phyloP scores from a whole-genome alignment of 2,797 vertebrate genomes.

The Halcyon chelicuti region DNA sequence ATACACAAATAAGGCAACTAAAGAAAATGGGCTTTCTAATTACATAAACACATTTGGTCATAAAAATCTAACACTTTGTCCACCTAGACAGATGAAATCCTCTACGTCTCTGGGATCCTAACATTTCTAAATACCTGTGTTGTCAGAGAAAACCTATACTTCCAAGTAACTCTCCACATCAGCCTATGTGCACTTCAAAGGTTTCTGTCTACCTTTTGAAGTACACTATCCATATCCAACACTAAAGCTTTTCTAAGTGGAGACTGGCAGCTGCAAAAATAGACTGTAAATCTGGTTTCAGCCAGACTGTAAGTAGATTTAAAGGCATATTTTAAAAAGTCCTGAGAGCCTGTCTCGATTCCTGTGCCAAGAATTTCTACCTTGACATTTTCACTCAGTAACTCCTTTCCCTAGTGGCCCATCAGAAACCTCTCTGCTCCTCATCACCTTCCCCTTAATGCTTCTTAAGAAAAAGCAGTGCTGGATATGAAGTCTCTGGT shows the following conservation, averaged over 20 bases:
- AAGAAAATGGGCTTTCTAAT: neutral
- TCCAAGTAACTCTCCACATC: neutral
- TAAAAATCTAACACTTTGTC: neutral
- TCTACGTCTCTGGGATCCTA: neutral
- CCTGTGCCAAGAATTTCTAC: constrained; percentile 56
- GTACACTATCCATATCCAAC: constrained; percentile 13
- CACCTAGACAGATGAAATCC: neutral
- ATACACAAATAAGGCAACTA: neutral
- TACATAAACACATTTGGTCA: neutral
- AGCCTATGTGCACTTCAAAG: constrained; percentile 45
- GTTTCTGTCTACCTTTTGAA: constrained; percentile 59
- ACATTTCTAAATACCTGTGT: neutral
- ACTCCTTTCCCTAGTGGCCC: constrained; percentile 36
- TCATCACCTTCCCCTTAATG: constrained; percentile 55
- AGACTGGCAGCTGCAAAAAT: constrained; percentile 69
- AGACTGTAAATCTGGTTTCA: constrained; percentile 69
- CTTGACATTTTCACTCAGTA: constrained; percentile 61
- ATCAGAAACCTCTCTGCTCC: constrained; percentile 54
- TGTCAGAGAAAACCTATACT: neutral
- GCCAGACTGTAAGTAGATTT: constrained; percentile 66
- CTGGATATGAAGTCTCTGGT: constrained; percentile 28
- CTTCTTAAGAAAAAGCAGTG: constrained; percentile 39
- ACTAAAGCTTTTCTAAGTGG: constrained; percentile 50
- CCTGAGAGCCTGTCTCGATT: constrained; percentile 41
- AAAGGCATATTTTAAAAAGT: constrained; percentile 53